phyloP scores from a whole-genome alignment of 1,140 invertebrate genomes.

The Papilio aristodemus region DNA sequence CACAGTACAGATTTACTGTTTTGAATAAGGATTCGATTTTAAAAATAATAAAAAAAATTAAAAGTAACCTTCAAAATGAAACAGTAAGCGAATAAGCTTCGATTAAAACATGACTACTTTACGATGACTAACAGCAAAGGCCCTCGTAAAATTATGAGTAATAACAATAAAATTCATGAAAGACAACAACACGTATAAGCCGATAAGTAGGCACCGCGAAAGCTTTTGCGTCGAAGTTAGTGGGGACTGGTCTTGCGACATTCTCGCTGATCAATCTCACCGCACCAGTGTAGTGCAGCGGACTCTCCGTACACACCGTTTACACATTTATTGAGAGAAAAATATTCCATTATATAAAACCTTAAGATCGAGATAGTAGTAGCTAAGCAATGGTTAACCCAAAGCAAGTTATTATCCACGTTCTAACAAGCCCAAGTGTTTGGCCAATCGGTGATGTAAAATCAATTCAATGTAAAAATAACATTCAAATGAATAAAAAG shows the following conservation, averaged over 20 bases:
- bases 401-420: too few relatives aligned
- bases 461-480: too few relatives aligned
- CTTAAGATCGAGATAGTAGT: too few relatives aligned
- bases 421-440: too few relatives aligned
- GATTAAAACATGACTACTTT: neutral
- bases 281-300: constrained; percentile 36
- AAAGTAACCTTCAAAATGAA: neutral
- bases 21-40: neutral
- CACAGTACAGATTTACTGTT: neutral
- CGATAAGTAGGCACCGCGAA: constrained; percentile 3
- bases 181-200: constrained; percentile 14
- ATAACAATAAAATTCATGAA: constrained; percentile 22
- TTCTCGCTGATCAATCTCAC: constrained; percentile 48
- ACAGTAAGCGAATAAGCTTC: neutral
- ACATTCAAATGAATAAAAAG: too few relatives aligned
- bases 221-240: constrained; percentile 49
- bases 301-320: constrained; percentile 34
- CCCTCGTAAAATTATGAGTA: constrained; percentile 20
- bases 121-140: constrained; percentile 2
- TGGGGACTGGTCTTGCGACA: constrained; percentile 59
- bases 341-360: neutral
- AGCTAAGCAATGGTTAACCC: too few relatives aligned
- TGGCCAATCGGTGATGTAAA: too few relatives aligned
- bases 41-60: neutral
- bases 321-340: constrained; percentile 15